Evolutionary conservation across 1,140 invertebrate genomes (phyloP), one percentile per base, ranked within the genome.

Genomic region (Stenopsyche tienmushanensis): DNA sequence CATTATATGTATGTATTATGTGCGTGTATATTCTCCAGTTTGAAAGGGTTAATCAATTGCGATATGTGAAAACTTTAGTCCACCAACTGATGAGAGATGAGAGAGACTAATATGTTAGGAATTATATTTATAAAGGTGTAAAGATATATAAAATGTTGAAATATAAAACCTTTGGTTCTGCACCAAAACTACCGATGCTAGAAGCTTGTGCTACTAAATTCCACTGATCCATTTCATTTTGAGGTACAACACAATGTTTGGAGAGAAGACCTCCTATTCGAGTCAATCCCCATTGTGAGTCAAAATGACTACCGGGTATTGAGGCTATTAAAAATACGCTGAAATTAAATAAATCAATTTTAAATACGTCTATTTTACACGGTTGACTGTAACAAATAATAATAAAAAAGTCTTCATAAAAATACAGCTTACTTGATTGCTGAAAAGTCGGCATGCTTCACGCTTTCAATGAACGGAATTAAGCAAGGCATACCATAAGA

Each of bases 251-350:
- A 18, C 83, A 86, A 73, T 92, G 83, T 29, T 86, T 82, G 1
- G 83, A 81, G 5, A 92, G 73, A 55, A 94, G 75, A 17, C 82
- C 76, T 1, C 83, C 82, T 2, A 94, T 77, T 64, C 87, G 86
- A 41, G 85, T 80, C 72, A 94, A 85, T 2, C 93, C 93, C 87
- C 88, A 94, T 1, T 78, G 76, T 17, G 66, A 62, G 70, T 85
- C 86, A 41, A 82, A 82, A 73, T 94, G 89, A 47, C 86, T 84
- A 0, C 94, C 94, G 24, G 95, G 94, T 1, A 88, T 84, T 1
- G 94, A 96, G 0, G 86, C 87, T 52, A 97, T 81, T 24, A 98
- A 86, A 74, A 90, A 91, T 0, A 96, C 94, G 67, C 89, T 92
- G 70, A 9, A 74, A 74, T 20, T 62, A 63, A 66, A 75, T 47